Percentiles rank a stretch among this genome's conserved stretches.
Conservation (phyloP, 2,113 vertebrate species). For the Syrrhaptes paradoxus region DNA sequence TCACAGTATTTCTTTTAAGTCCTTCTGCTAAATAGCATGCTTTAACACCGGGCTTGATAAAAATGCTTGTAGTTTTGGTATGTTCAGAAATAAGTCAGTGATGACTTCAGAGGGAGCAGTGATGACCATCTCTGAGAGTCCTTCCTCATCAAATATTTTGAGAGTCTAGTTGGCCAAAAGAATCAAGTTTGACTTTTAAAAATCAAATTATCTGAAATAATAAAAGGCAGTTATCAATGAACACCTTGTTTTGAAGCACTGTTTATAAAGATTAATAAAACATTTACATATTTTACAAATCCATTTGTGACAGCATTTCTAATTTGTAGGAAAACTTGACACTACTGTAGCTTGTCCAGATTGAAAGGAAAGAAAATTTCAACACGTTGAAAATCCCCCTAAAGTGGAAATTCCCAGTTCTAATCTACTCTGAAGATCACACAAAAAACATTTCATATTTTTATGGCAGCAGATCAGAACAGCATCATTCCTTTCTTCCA, state of each 20-base stretch:
- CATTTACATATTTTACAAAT: background rate
- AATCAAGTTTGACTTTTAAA: background rate
- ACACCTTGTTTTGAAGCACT: background rate
- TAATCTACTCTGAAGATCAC: constrained; percentile 5
- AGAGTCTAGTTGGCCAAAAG: background rate
- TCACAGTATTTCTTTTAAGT: background rate
- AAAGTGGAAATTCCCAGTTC: background rate
- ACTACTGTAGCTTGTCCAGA: background rate
- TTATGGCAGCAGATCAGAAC: constrained; percentile 27
- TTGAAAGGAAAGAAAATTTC: background rate
- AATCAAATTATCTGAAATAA: background rate
- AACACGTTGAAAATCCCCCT: background rate
- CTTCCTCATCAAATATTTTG: background rate
- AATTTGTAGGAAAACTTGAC: background rate
- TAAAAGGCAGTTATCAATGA: background rate
- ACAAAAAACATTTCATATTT: background rate
- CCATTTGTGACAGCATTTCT: background rate
- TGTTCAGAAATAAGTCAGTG: background rate
- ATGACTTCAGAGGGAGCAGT: background rate
- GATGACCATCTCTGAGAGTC: background rate
- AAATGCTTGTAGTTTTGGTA: background rate
- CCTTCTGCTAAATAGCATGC: background rate
- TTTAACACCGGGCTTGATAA: background rate
- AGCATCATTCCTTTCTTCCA: background rate
- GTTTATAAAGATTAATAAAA: background rate